These are phyloP conservation scores for Brachyalestes nurse DNA, from an alignment of 2,797 vertebrate species.

Conservation along the genomic window DNA sequence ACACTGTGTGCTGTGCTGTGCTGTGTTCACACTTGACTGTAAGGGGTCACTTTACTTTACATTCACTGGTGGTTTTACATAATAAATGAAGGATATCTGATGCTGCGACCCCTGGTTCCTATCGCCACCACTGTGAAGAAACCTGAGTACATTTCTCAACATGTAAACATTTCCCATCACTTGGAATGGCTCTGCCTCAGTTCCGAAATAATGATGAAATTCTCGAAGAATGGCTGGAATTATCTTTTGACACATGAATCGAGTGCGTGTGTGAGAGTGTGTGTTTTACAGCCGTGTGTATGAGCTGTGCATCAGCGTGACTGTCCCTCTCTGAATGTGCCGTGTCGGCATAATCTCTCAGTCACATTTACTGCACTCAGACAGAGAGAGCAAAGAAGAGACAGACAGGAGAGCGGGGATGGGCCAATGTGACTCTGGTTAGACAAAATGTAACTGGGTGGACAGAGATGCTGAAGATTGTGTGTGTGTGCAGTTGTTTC, in stretches of 20 bases:
- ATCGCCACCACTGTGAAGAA: too few species aligned
- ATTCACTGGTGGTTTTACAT: too few species aligned
- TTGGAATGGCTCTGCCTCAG: too few species aligned
- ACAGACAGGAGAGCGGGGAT: constrained; percentile 49
- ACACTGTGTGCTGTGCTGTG: too few species aligned
- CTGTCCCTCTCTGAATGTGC: constrained; percentile 69
- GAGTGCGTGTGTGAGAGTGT: constrained; percentile 19
- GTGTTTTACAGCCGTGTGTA: constrained; percentile 59
- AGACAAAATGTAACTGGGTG: not conserved
- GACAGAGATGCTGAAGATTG: constrained; percentile 5
- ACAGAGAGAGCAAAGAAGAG: constrained; percentile 56
- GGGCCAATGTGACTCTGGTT: not conserved
- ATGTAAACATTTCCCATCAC: too few species aligned
- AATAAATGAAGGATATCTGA: too few species aligned
- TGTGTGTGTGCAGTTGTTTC: constrained; percentile 22
- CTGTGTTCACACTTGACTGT: too few species aligned
- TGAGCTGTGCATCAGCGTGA: constrained; percentile 57
- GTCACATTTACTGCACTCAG: constrained; percentile 74
- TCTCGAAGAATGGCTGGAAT: not conserved
- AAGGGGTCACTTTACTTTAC: too few species aligned
- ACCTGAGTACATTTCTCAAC: too few species aligned
- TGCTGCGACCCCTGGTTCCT: too few species aligned
- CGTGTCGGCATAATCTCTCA: constrained; percentile 70
- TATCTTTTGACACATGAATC: not conserved
- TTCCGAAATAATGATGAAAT: too few species aligned